Base-by-base conservation (phyloP, 2,797 vertebrate species). In the Micromesistius poutassou region DNA sequence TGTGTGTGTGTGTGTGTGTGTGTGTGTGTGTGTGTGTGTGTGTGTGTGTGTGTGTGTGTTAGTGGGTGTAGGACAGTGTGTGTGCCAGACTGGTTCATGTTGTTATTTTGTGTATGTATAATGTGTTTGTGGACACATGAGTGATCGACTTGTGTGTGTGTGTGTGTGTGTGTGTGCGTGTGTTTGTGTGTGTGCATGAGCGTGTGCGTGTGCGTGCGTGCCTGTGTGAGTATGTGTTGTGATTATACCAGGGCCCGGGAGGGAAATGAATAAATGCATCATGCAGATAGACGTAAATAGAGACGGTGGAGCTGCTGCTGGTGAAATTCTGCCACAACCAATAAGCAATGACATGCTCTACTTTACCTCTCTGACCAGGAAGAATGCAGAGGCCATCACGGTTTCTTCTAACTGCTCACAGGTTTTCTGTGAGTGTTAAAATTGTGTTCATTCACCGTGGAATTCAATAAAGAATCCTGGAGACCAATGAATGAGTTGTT, bases 281-380 rank as follows among this genome's bases (percentile, higher is more conserved):
- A 84, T 84, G 71, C 78, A 81, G 76, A 78, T 77, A 75, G 40
- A 84, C 83, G 82, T 81, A 84, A 80, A 84, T 82, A 81, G 79
- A 85, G 66, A 30, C 66, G n/a, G 66, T 13, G 19, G 16, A 6
- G 50, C 50, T 22, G 50, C 50, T 22, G 50, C 50, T 55, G 62
- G 66, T 70, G 62, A 70, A 28, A 70, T 70, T 70, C 66, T 70
- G 66, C 66, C 66, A 70, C 66, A 30, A 70, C 66, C n/a, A 70
- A 70, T 70, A 13, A 70, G n/a, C n/a, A 9, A 28, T 9, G 66
- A 70, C 66, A 70, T 70, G 66, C 66, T 70, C 25, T 5, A 30
- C 66, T 13, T 28, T 13, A 28, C 25, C 66, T 70, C 66, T 10
- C 8, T 70, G 66, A 28, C 25, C 28, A 19, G 7, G 62, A 62